Percentiles rank a stretch among this genome's conserved stretches.
Evolutionary conservation across 2,888 invertebrate genomes (phyloP).

Genomic region (Dryobota labecula): DNA sequence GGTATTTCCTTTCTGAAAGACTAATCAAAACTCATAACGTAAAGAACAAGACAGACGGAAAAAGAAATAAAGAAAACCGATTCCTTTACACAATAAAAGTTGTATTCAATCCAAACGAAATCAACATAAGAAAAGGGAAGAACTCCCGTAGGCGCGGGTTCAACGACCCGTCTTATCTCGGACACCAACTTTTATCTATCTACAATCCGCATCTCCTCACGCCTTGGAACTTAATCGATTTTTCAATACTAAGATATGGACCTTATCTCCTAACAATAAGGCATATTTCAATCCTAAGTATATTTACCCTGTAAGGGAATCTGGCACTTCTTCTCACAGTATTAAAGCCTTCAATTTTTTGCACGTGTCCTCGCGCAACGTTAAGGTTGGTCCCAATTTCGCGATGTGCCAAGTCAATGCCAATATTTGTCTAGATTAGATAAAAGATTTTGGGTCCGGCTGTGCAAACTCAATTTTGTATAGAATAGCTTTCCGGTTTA

Average conservation of each 20-base stretch:
- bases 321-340: slow-evolving; percentile 59
- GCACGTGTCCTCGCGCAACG: slow-evolving; percentile 44
- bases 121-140: slow-evolving; percentile 77
- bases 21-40: slow-evolving; percentile 34
- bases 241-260: slow-evolving; percentile 70
- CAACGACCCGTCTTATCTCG: slow-evolving; percentile 85
- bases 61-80: slow-evolving; percentile 42
- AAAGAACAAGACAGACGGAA: slow-evolving; percentile 33
- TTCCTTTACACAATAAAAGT: slow-evolving; percentile 65
- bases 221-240: slow-evolving; percentile 76
- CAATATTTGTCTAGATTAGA: slow-evolving; percentile 85
- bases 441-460: slow-evolving; percentile 75
- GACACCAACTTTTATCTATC: slow-evolving; percentile 83
- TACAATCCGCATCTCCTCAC: slow-evolving; percentile 80
- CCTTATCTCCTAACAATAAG: slow-evolving; percentile 75
- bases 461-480: slow-evolving; percentile 68
- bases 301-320: slow-evolving; percentile 61
- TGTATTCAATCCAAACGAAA: slow-evolving; percentile 74
- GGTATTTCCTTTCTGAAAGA: slow-evolving; percentile 5
- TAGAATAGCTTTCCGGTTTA: slow-evolving; percentile 70
- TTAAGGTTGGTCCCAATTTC: slow-evolving; percentile 71
- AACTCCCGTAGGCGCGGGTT: slow-evolving; percentile 74
- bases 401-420: slow-evolving; percentile 77
- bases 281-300: slow-evolving; percentile 65
- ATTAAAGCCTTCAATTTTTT: slow-evolving; percentile 64